These are phyloP conservation scores for Hypomesus transpacificus DNA, from an alignment of 2,113 vertebrate genomes.

Conservation along the genomic window DNA sequence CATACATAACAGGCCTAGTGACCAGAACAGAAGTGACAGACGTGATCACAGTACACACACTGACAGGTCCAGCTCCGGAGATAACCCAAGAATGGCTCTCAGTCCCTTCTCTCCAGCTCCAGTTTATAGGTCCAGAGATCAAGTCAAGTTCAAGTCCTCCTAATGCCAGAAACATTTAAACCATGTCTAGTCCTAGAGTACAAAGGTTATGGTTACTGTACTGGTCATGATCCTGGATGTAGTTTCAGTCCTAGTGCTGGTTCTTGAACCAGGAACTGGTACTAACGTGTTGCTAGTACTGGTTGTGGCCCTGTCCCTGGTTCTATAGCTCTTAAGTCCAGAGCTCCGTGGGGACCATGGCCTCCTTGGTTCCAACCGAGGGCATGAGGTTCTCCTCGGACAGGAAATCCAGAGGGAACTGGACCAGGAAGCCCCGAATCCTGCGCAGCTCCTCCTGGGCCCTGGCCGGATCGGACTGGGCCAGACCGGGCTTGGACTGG, in stretches of 20 bases:
- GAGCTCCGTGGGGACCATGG: constrained; percentile 93
- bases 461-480: constrained; percentile 74
- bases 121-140: too few relatives aligned
- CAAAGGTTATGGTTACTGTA: not conserved
- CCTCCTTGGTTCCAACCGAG: constrained; percentile 91
- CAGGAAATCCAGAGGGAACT: constrained; percentile 95
- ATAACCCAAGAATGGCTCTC: too few relatives aligned
- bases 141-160: too few relatives aligned
- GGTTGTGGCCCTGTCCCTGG: not conserved
- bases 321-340: constrained; percentile 80
- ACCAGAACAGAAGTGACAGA: too few relatives aligned
- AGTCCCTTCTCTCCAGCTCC: too few relatives aligned
- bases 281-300: not conserved
- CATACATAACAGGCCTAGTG: too few relatives aligned
- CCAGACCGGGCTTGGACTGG: constrained; percentile 78
- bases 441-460: constrained; percentile 89
- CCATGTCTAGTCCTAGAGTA: not conserved
- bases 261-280: not conserved
- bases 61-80: too few relatives aligned
- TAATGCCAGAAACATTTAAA: too few relatives aligned
- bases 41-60: too few relatives aligned
- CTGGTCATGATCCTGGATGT: not conserved
- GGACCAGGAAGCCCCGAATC: constrained; percentile 93
- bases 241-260: not conserved
- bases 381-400: constrained; percentile 90